phyloP scores from a whole-genome alignment of 2,888 invertebrate genomes.

The Phasia obesa region DNA sequence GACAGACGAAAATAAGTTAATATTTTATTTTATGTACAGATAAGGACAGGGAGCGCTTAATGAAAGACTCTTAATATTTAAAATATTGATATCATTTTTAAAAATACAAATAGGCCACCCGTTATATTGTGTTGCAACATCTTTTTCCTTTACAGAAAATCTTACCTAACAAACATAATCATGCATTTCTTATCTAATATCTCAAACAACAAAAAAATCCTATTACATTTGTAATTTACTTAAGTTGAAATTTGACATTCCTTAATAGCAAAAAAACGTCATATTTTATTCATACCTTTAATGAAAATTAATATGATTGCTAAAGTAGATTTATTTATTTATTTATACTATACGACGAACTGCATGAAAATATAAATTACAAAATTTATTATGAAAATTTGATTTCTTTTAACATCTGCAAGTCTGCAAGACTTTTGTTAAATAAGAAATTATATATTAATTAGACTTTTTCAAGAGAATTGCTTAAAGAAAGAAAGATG shows the following conservation, averaged over 20 bases:
- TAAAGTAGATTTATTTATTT: neutral
- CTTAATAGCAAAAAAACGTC: neutral
- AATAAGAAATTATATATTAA: conserved; percentile 28
- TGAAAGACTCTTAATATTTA: too few species aligned
- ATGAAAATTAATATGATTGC: conserved; percentile 63
- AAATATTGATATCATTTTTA: too few species aligned
- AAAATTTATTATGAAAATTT: conserved; percentile 48
- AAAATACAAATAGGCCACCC: neutral
- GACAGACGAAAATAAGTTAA: too few species aligned
- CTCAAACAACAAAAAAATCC: neutral
- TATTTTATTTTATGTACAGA: too few species aligned
- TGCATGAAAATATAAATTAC: neutral
- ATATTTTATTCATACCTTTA: conserved; percentile 67
- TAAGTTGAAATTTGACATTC: conserved; percentile 24
- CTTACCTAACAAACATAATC: neutral
- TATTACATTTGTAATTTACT: conserved; percentile 31
- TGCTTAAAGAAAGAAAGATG: conserved; percentile 5
- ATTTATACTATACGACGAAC: conserved; percentile 1
- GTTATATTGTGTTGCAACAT: neutral
- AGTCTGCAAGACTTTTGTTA: neutral
- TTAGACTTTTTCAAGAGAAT: conserved; percentile 11
- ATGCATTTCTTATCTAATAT: neutral
- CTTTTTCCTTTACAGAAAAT: neutral
- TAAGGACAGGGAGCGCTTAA: too few species aligned
- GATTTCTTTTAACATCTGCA: conserved; percentile 22